phyloP scores from a whole-genome alignment of 2,888 invertebrate species.

The Calliphora vomitoria region DNA sequence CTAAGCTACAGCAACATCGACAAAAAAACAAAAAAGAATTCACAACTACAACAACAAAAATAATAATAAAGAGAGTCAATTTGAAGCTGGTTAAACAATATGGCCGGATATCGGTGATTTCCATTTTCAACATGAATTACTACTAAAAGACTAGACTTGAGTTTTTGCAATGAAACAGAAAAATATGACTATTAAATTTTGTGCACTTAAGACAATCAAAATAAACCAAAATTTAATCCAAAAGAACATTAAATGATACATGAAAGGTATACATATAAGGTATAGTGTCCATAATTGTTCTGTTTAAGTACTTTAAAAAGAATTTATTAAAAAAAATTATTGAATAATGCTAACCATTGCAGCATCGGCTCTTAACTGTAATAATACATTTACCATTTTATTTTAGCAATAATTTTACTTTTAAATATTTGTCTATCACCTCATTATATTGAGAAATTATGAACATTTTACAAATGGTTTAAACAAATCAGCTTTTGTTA shows the following conservation, averaged over 20 bases:
- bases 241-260: not conserved
- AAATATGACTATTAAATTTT: constrained; percentile 4
- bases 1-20: constrained; percentile 51
- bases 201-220: constrained; percentile 6
- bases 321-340: no score
- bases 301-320: no score
- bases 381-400: no score
- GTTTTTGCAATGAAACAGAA: not conserved
- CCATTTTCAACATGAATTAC: constrained; percentile 70
- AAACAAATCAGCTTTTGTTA: no score
- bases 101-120: constrained; percentile 71
- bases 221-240: not conserved
- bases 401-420: no score
- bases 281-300: no score
- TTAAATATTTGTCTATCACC: no score
- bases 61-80: constrained; percentile 52
- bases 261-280: no score
- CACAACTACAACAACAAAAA: constrained; percentile 14
- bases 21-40: not conserved
- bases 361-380: no score
- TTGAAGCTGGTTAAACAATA: constrained; percentile 65
- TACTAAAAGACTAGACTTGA: constrained; percentile 39
- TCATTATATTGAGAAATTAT: no score
- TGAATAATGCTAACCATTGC: no score
- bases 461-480: no score